These are phyloP conservation scores for Hyperoplus lanceolatus DNA, from an alignment of 2,797 vertebrate genomes.

Conservation along the genomic window DNA sequence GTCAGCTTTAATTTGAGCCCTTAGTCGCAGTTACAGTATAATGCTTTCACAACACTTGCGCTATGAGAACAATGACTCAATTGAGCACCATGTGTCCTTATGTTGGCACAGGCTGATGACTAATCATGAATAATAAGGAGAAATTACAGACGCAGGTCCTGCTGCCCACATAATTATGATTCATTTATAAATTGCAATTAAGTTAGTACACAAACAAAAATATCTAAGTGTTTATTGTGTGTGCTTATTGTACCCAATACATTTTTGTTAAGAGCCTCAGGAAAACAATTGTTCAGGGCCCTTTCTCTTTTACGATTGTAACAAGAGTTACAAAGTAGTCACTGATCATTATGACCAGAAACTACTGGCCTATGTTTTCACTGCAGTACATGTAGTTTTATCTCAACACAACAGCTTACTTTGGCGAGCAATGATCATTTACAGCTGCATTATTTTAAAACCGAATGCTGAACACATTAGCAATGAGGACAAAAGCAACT, in stretches of 20 bases:
- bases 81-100: slow-evolving; percentile 17
- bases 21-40: slow-evolving; percentile 61
- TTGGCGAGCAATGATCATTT: not conserved
- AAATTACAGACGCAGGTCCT: not conserved
- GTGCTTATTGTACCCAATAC: not conserved
- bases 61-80: slow-evolving; percentile 36
- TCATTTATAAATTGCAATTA: not conserved
- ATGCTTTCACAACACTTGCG: slow-evolving; percentile 56
- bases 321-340: not conserved
- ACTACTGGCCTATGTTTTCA: not conserved
- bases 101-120: slow-evolving; percentile 26
- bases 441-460: not conserved
- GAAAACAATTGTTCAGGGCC: not conserved
- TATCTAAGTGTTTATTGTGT: not conserved
- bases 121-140: slow-evolving; percentile 16
- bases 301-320: not conserved
- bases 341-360: not conserved
- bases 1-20: slow-evolving; percentile 44
- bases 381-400: not conserved
- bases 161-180: not conserved
- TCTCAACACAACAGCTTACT: not conserved
- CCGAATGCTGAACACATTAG: not conserved
- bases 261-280: not conserved
- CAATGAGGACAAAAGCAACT: not conserved
- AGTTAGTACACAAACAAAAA: not conserved